Conservation (phyloP, 1,140 invertebrate genomes). For the Drosophila jambulina region DNA sequence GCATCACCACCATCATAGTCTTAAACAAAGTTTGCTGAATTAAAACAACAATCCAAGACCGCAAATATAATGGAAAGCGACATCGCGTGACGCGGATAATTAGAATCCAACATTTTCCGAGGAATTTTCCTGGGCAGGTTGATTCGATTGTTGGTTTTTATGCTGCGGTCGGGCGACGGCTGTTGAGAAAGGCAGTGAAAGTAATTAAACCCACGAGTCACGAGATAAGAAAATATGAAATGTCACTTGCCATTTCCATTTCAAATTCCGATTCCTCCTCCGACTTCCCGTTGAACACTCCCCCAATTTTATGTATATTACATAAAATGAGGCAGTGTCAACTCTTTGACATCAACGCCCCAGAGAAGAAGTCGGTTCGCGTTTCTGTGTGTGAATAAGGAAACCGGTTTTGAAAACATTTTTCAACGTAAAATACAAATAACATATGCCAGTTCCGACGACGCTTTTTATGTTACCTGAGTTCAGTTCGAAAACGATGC, state of each 20-base stretch:
- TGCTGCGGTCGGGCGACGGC: conserved; percentile 34
- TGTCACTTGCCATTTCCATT: conserved; percentile 46
- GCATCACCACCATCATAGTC: background rate
- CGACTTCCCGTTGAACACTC: conserved; percentile 17
- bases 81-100: conserved; percentile 74
- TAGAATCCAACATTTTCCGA: conserved; percentile 67
- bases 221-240: conserved; percentile 63
- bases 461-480: conserved; percentile 65
- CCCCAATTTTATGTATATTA: conserved; percentile 42
- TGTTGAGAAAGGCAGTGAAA: conserved; percentile 74
- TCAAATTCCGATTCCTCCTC: conserved; percentile 9
- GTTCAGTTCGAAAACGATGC: conserved; percentile 46
- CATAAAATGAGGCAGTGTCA: conserved; percentile 50
- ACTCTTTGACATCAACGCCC: conserved; percentile 61
- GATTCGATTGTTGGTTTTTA: conserved; percentile 29
- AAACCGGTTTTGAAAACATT: conserved; percentile 72
- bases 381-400: conserved; percentile 40
- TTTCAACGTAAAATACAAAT: conserved; percentile 72
- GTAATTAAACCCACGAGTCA: conserved; percentile 73
- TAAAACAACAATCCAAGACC: conserved; percentile 36
- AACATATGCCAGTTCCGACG: conserved; percentile 35
- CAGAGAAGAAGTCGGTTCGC: conserved; percentile 22
- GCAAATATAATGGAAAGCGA: conserved; percentile 57
- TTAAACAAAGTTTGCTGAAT: conserved; percentile 27
- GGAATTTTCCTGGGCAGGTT: conserved; percentile 43